Conservation (phyloP, 2,888 invertebrate species). For the Ethmia dodecea region DNA sequence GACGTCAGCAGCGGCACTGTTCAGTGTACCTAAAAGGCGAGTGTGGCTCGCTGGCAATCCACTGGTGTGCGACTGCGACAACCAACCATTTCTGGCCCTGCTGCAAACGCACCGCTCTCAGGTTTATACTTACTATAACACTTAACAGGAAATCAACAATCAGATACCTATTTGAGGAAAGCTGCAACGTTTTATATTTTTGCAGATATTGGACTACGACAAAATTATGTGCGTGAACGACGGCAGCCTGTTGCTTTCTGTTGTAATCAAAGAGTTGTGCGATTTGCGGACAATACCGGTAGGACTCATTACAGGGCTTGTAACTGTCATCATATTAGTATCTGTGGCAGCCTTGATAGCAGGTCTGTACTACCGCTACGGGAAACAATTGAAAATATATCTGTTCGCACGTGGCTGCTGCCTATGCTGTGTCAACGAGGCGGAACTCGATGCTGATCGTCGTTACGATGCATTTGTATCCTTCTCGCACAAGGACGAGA, state of each 20-base stretch:
- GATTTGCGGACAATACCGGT: neutral
- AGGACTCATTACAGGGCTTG: too few species aligned
- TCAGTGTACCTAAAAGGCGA: neutral
- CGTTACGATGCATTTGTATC: slow-evolving; percentile 88
- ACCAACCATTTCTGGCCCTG: neutral
- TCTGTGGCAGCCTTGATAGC: neutral
- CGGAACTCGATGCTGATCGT: slow-evolving; percentile 24
- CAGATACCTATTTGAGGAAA: too few species aligned
- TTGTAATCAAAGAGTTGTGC: neutral
- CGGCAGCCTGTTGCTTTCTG: neutral
- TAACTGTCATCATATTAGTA: too few species aligned
- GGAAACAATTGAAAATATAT: slow-evolving; percentile 1
- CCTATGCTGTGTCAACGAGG: slow-evolving; percentile 18
- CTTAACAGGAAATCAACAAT: neutral
- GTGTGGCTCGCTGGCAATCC: slow-evolving; percentile 2
- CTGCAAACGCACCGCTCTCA: neutral
- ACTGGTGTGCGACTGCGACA: slow-evolving; percentile 5
- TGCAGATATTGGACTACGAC: slow-evolving; percentile 3
- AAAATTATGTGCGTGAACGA: neutral
- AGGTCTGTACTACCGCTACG: neutral
- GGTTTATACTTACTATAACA: neutral
- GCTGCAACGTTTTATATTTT: neutral
- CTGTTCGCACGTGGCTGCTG: slow-evolving; percentile 19
- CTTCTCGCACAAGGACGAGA: slow-evolving; percentile 83
- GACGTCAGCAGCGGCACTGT: neutral